Conservation (phyloP, 2,113 vertebrate genomes). For the Podarcis cretensis region DNA sequence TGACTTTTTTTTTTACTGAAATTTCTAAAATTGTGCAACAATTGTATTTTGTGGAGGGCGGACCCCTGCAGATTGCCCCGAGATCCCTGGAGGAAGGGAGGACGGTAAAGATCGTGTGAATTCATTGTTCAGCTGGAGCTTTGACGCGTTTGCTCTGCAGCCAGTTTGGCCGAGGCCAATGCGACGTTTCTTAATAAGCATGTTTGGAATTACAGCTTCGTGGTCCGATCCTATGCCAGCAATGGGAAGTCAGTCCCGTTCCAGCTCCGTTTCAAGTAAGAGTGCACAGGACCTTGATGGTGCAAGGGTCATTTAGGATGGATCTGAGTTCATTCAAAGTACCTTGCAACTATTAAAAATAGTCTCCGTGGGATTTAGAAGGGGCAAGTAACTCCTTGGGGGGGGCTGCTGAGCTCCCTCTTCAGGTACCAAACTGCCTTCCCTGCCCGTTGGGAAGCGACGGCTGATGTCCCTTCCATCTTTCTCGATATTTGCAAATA, state of each 20-base stretch:
- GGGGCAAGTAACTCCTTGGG: too few relatives aligned
- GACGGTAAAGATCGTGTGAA: too few relatives aligned
- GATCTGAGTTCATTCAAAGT: neutral
- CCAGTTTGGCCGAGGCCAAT: too few relatives aligned
- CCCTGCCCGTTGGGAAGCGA: neutral
- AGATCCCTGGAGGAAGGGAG: too few relatives aligned
- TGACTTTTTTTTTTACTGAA: too few relatives aligned
- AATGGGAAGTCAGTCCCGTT: neutral
- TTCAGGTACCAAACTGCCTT: neutral
- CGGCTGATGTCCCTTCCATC: too few relatives aligned
- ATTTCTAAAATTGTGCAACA: too few relatives aligned
- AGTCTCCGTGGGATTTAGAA: neutral
- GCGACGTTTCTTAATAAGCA: too few relatives aligned
- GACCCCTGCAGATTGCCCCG: too few relatives aligned
- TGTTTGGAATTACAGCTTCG: neutral
- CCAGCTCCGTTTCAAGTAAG: neutral
- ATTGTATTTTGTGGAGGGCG: too few relatives aligned
- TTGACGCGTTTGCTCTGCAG: too few relatives aligned
- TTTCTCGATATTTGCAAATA: neutral
- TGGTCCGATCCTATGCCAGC: neutral
- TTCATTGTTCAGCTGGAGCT: too few relatives aligned
- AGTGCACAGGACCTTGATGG: neutral
- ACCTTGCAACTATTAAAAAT: neutral
- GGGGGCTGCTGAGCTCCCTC: neutral
- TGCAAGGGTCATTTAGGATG: neutral